Percentiles rank a stretch among this genome's conserved stretches.
Conservation (phyloP, 2,113 vertebrate genomes). For the Pangasianodon hypophthalmus region DNA sequence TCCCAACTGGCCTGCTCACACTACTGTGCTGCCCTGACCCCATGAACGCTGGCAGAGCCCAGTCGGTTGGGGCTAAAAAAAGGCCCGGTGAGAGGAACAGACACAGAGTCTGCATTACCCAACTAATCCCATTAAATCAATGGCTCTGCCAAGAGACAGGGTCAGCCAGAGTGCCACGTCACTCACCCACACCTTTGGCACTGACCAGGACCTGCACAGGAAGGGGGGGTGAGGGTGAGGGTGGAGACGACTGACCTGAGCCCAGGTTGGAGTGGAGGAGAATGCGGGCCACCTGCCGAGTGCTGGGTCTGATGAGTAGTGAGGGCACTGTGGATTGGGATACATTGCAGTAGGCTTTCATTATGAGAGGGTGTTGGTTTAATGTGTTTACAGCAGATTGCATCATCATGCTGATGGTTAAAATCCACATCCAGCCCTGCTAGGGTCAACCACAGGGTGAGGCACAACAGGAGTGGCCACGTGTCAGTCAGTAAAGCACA, state of each 20-base stretch:
- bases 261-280: conserved; percentile 51
- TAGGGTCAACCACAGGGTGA: conserved; percentile 43
- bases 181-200: conserved; percentile 77
- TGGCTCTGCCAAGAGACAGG: conserved; percentile 72
- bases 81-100: conserved; percentile 75
- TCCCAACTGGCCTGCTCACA: conserved; percentile 18
- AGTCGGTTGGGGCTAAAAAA: conserved; percentile 72
- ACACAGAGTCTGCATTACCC: conserved; percentile 79
- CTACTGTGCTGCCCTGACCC: conserved; percentile 73
- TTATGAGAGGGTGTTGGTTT: conserved; percentile 28
- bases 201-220: conserved; percentile 65
- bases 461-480: conserved; percentile 21
- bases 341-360: conserved; percentile 27
- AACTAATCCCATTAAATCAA: conserved; percentile 80
- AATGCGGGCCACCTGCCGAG: conserved; percentile 36
- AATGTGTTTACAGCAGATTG: conserved; percentile 54
- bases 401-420: conserved; percentile 37
- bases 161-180: conserved; percentile 81
- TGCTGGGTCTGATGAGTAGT: conserved; percentile 24
- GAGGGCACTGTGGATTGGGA: not conserved
- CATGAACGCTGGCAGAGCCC: conserved; percentile 74
- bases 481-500: conserved; percentile 6
- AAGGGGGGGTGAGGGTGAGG: conserved; percentile 44
- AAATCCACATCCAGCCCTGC: conserved; percentile 22
- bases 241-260: conserved; percentile 38